Conservation (phyloP, 1,140 invertebrate genomes). For the Atta texana region DNA sequence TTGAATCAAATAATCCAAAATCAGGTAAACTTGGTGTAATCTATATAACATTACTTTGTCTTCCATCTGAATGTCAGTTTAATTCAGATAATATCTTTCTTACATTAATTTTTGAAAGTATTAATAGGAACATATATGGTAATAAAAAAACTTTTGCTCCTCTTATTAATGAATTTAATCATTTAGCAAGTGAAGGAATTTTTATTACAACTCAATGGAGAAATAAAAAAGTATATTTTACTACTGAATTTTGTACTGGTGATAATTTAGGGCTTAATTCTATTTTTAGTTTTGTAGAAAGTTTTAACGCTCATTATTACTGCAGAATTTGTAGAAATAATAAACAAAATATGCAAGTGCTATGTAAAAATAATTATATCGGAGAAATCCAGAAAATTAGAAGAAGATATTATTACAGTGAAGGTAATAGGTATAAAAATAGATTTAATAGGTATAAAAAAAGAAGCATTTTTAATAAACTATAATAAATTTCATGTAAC, state of each 20-base stretch:
- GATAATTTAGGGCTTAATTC: conserved; percentile 21
- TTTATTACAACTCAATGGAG: background rate
- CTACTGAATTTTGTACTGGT: conserved; percentile 10
- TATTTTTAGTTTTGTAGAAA: conserved; percentile 3
- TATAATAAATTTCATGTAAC: conserved; percentile 29
- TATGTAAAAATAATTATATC: background rate
- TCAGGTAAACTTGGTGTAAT: background rate
- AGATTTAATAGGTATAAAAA: conserved; percentile 4
- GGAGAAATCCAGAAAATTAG: background rate
- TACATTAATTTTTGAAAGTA: conserved; percentile 25
- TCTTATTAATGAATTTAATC: background rate
- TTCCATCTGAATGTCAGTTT: conserved; percentile 27
- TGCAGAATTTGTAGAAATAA: conserved; percentile 20
- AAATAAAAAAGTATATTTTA: conserved; percentile 4
- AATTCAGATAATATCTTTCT: conserved; percentile 10
- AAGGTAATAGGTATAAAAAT: conserved; percentile 8
- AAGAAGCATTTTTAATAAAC: background rate
- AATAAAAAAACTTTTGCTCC: conserved; percentile 15
- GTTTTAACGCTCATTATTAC: conserved; percentile 20
- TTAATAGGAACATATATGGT: background rate
- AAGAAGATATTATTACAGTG: background rate
- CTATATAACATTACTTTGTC: background rate
- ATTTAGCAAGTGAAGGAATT: background rate
- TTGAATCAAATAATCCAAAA: background rate
- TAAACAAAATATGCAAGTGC: conserved; percentile 1